Evolutionary conservation across 2,888 invertebrate genomes (phyloP).

Genomic region (Hypselothyrea guttata): DNA sequence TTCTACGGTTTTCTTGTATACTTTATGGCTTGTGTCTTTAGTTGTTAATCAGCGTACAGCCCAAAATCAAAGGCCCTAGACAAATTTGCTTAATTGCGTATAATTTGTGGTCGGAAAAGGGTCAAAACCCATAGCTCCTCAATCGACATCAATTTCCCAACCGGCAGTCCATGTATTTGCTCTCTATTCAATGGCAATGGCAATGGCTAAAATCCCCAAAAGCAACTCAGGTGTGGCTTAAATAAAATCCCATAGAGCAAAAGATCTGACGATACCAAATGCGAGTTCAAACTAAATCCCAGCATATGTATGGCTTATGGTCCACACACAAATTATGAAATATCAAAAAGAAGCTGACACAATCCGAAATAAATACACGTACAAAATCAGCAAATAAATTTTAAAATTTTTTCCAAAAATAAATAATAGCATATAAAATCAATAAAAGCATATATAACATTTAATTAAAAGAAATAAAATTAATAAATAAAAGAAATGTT

Average conservation of each 20-base stretch:
- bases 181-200: constrained; percentile 13
- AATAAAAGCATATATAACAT: no score
- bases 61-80: constrained; percentile 51
- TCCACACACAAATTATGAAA: constrained; percentile 35
- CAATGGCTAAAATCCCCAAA: constrained; percentile 43
- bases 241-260: constrained; percentile 55
- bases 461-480: no score
- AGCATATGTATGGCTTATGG: constrained; percentile 36
- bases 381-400: no score
- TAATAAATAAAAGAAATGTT: no score
- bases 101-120: constrained; percentile 67
- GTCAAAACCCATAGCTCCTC: constrained; percentile 10
- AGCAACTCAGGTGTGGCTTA: constrained; percentile 55
- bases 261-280: constrained; percentile 35
- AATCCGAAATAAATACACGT: neutral
- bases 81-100: constrained; percentile 77
- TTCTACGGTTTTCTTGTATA: constrained; percentile 43
- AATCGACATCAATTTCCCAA: constrained; percentile 53
- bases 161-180: no score
- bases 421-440: no score
- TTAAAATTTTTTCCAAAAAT: no score
- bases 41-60: constrained; percentile 62
- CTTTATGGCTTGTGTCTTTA: constrained; percentile 53
- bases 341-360: constrained; percentile 15
- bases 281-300: constrained; percentile 37